Base-by-base conservation (phyloP, 2,888 invertebrate genomes). In the Entomobrya proxima region DNA sequence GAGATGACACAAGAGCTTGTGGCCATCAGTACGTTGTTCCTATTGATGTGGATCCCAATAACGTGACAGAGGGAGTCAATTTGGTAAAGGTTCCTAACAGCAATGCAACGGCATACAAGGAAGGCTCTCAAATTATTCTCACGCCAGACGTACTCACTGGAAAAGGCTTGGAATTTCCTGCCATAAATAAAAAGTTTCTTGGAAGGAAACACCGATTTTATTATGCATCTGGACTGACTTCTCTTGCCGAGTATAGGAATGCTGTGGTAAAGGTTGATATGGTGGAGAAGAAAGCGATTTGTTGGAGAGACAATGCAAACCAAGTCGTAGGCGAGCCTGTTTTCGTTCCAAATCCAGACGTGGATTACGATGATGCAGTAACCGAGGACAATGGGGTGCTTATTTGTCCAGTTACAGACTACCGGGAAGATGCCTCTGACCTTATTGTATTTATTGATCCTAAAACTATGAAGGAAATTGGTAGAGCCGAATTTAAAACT, bases 351-450 rank as follows among this genome's bases (percentile, higher is more conserved):
- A 88, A 91, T 32, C 93, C 93, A n/a, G 78, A 87, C 77, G 11
- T 76, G 58, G 86, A 86, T 61, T 88, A 86, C 24, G 78, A 79
- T 11, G 91, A 91, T 21, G 91, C 91, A 0, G 89, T 81, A 0
- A 91, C 91, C n/a, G 93, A 93, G 89, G 93, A 93, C 88, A 93
- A 93, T 87, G 93, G 93, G 13, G 89, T 91, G 7, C 81, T 92
- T 6, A 87, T 92, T 76, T 89, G 90, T n/a, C 89, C 91, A 32
- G 90, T 91, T 30, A 90, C 91, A 6, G 91, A 91, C 79, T 88
- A 89, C 11, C 80, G 90, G 21, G 75, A 64, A 47, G 89, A 86
- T n/a, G 79, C 80, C n/a, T 85, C 87, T 37, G 90, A 91, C 37
- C 89, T 89, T 50, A 87, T 92, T 40, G 89, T 91, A 11, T 89